phyloP scores from a whole-genome alignment of 2,113 vertebrate genomes.

The Chinchilla lanigera region DNA sequence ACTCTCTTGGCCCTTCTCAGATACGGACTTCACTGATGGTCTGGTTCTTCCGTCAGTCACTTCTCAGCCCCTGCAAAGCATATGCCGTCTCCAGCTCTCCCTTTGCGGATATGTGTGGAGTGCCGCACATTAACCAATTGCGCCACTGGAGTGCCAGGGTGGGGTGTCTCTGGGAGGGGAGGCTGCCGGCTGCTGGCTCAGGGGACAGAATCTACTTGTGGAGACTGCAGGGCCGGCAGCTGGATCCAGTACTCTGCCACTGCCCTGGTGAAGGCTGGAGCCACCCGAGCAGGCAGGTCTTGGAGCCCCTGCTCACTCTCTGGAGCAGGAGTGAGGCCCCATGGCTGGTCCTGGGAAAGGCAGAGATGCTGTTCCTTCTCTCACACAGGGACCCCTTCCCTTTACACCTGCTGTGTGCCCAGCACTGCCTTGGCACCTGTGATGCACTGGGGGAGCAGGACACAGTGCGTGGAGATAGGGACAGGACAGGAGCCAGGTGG shows the following conservation, averaged over 20 bases:
- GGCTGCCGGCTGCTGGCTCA: background rate
- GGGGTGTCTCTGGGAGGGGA: background rate
- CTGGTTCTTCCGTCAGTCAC: background rate
- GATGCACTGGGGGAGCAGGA: rapidly evolving
- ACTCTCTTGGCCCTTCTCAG: background rate
- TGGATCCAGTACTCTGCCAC: rapidly evolving
- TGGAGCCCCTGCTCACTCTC: too few relatives aligned
- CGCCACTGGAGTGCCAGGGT: background rate
- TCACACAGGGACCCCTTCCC: too few relatives aligned
- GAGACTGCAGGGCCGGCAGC: background rate
- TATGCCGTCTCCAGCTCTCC: background rate
- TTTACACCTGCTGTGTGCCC: rapidly evolving
- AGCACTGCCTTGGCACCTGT: rapidly evolving
- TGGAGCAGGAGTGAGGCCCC: background rate
- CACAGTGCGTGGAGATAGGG: rapidly evolving
- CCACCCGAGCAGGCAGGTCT: background rate
- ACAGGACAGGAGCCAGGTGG: background rate
- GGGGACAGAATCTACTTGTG: too few relatives aligned
- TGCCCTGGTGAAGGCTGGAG: too few relatives aligned
- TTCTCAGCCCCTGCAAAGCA: background rate
- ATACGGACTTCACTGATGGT: background rate
- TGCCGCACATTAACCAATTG: background rate
- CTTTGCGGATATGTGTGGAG: background rate
- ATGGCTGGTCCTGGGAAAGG: background rate
- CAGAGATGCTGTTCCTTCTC: background rate